These are phyloP conservation scores for Artibeus jamaicensis DNA, from an alignment of 2,797 vertebrate species.

Conservation along the genomic window DNA sequence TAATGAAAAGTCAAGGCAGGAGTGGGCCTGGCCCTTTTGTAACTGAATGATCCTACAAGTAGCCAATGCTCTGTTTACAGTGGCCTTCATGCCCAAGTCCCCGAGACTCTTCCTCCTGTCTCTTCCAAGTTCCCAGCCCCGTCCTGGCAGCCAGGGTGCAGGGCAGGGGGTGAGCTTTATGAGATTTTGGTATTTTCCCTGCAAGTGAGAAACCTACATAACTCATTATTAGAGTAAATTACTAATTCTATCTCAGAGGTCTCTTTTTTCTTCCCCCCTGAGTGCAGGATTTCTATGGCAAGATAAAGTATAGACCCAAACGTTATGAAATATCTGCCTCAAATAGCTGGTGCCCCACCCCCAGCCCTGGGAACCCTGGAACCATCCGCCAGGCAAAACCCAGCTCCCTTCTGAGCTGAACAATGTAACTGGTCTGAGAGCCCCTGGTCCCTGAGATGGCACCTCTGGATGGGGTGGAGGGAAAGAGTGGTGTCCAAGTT, in stretches of 20 bases:
- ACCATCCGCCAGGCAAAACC: not conserved
- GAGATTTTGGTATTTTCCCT: not conserved
- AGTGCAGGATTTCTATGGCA: not conserved
- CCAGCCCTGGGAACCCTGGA: not conserved
- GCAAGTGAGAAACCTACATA: not conserved
- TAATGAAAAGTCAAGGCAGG: not conserved
- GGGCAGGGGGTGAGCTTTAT: not conserved
- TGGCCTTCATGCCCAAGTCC: not conserved
- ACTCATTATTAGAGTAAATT: not conserved
- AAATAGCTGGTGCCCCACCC: not conserved
- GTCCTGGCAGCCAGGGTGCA: not conserved
- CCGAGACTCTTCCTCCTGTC: not conserved
- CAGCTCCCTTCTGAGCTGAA: not conserved
- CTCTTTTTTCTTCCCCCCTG: not conserved
- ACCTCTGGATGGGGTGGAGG: fast-evolving
- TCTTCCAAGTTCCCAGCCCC: not conserved
- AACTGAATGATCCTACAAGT: not conserved
- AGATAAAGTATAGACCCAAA: not conserved
- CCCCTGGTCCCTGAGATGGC: not conserved
- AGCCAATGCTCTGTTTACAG: conserved; percentile 64
- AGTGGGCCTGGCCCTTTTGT: conserved; percentile 33
- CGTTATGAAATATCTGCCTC: not conserved
- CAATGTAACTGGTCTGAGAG: not conserved
- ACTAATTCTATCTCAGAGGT: not conserved
- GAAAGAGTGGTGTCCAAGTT: fast-evolving